phyloP scores from a whole-genome alignment of 2,797 vertebrate species.

The Eidolon dupreanum region DNA sequence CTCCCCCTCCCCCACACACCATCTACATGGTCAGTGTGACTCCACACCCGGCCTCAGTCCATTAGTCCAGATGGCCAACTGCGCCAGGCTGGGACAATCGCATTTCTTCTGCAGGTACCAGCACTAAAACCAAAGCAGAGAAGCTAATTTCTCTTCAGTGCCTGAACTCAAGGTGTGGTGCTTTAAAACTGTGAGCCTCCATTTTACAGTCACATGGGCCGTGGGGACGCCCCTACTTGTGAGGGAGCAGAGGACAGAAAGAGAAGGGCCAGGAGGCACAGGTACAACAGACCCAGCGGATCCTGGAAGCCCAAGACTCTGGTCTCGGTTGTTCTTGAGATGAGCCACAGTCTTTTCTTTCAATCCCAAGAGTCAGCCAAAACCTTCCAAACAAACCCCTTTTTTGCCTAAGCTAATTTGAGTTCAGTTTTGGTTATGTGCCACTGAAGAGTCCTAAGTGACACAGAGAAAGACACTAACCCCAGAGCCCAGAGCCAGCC shows the following conservation, averaged over 20 bases:
- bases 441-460: not conserved
- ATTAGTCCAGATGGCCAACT: not conserved
- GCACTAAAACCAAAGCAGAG: not conserved
- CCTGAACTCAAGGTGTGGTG: not conserved
- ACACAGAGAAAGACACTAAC: not conserved
- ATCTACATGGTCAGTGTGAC: not conserved
- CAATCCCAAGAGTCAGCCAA: not conserved
- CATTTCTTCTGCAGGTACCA: not conserved
- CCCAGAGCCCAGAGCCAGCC: not conserved
- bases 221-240: not conserved
- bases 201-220: not conserved
- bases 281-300: not conserved
- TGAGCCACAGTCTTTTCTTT: not conserved
- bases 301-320: not conserved
- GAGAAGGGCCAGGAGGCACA: rapidly evolving
- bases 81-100: not conserved
- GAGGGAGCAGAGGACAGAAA: not conserved
- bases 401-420: not conserved
- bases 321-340: not conserved
- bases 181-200: not conserved
- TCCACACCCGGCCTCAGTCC: not conserved
- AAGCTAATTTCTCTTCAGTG: not conserved
- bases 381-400: not conserved
- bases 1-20: not conserved
- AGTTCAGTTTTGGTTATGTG: not conserved